Conservation (phyloP, 2,797 vertebrate species). For the Thaleichthys pacificus region DNA sequence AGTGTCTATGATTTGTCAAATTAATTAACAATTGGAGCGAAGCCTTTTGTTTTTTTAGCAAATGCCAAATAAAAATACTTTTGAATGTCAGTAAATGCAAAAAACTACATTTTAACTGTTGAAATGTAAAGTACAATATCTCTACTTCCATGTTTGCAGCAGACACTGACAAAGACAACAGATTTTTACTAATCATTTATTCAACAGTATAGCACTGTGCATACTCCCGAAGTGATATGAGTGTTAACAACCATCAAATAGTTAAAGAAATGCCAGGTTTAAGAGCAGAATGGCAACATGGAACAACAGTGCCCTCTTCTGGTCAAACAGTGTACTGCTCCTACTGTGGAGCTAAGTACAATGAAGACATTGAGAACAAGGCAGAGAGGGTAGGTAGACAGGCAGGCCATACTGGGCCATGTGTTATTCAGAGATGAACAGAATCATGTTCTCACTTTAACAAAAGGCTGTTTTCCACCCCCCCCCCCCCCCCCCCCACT, state of each 20-base stretch:
- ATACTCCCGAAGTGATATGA: slow-evolving; percentile 75
- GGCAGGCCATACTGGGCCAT: slow-evolving; percentile 52
- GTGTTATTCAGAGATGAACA: slow-evolving; percentile 39
- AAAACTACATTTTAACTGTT: too few species aligned
- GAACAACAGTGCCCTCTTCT: slow-evolving; percentile 60
- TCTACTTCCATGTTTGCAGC: neutral
- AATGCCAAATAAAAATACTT: slow-evolving; percentile 66
- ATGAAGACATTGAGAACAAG: slow-evolving; percentile 26
- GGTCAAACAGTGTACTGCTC: slow-evolving; percentile 45
- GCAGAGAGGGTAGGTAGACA: slow-evolving; percentile 46
- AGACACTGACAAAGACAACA: neutral
- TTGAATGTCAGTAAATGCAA: slow-evolving; percentile 16
- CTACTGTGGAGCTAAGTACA: slow-evolving; percentile 10
- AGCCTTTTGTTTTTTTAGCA: slow-evolving; percentile 51
- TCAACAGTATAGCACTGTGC: slow-evolving; percentile 73
- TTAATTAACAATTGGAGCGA: slow-evolving; percentile 37
- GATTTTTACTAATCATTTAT: slow-evolving; percentile 67
- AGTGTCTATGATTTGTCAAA: slow-evolving; percentile 48
- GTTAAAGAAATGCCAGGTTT: slow-evolving; percentile 56
- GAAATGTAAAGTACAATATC: neutral
- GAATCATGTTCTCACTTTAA: slow-evolving; percentile 31
- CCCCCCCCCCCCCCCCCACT: slow-evolving; percentile 24
- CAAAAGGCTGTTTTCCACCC: slow-evolving; percentile 43
- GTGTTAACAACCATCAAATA: slow-evolving; percentile 64
- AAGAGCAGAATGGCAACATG: slow-evolving; percentile 48